Evolutionary conservation across 2,888 invertebrate species (phyloP), one percentile per base, ranked within the genome.

Genomic region (Amphipoea oculea): DNA sequence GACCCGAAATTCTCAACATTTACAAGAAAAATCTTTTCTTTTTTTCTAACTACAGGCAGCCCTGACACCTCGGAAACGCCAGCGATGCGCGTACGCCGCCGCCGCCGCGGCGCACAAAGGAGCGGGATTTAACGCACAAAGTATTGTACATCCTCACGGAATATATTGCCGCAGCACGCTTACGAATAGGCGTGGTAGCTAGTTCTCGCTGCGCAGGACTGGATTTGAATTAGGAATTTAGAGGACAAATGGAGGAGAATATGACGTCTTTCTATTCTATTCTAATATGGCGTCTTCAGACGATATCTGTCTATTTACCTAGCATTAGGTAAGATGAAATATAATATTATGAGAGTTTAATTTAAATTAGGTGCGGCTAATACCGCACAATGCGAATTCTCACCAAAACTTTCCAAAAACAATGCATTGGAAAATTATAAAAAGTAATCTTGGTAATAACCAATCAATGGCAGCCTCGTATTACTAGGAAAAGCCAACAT

Each of bases 101-200:
- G 87, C 88, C 88, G 88, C 89, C 86, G 89, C 86, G 73, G 81
- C 86, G 86, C 90, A 94, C 93, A 94, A 92, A 94, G 92, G 91
- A 91, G 89, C 90, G 81, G 86, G 88, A 89, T 86, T 88, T 87
- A 89, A 88, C 89, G 86, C 87, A 88, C 92, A 89, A 89, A 90
- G 89, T 92, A 93, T 93, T 92, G 92, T 93, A 90, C 90, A 91
- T 92, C 92, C 92, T 92, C 91, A 89, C 88, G 91, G 92, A 92
- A 91, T 93, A 92, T 93, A 93, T 93, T 92, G 91, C 92, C 88
- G 85, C 87, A 90, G 92, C 91, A 91, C 91, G 92, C 90, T 92
- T 89, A 87, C 88, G 87, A 81, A 89, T 89, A 91, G 93, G 93
- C 92, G 92, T 92, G 92, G 92, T 90, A 88, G 90, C 89, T 88